Evolutionary conservation across 2,113 vertebrate species (phyloP), one percentile per base, ranked within the genome.

Genomic region (Amblyopsis rosae): DNA sequence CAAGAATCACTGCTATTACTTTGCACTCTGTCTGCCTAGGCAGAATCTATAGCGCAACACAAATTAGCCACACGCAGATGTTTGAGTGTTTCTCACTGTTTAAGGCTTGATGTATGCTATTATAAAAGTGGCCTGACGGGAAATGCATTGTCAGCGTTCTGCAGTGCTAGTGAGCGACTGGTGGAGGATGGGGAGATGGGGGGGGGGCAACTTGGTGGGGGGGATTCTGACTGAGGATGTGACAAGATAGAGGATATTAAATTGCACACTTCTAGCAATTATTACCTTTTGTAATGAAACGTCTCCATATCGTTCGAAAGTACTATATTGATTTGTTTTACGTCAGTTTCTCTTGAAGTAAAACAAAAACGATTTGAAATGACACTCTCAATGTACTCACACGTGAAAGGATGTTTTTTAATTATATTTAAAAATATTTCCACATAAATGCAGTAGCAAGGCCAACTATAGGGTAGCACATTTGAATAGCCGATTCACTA

Each of bases 21-120:
- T 71, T 73, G 67, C 79, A 75, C 79, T 76, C 76, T 9, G 74
- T 86, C 67, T 80, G 68, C 86, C 79, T 60, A 76, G 60, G 78
- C 67, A 78, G 71, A 85, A 84, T 85, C 82, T 87, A 86, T 83
- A 80, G 79, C 69, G 81, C 85, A 76, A 89, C 83, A 83, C 79
- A 87, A 86, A 83, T 79, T 69, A 88, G 76, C 82, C 76, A 0
- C 81, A 80, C 64, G 12, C 75, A 82, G 78, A 87, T 82, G 81
- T 88, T 81, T 81, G 80, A 87, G 82, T 74, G 82, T 88, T 88
- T 88, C 89, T 86, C 70, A 16, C 78, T n/a, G 35, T 89, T 89
- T 88, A 88, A 85, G 82, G 76, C 82, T 76, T 91, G 88, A 91
- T 90, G 88, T 82, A 89, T 90, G 84, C 80, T 15, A 86, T 90